phyloP scores from a whole-genome alignment of 2,888 invertebrate genomes.

The Sinodicranocentrus sp. region DNA sequence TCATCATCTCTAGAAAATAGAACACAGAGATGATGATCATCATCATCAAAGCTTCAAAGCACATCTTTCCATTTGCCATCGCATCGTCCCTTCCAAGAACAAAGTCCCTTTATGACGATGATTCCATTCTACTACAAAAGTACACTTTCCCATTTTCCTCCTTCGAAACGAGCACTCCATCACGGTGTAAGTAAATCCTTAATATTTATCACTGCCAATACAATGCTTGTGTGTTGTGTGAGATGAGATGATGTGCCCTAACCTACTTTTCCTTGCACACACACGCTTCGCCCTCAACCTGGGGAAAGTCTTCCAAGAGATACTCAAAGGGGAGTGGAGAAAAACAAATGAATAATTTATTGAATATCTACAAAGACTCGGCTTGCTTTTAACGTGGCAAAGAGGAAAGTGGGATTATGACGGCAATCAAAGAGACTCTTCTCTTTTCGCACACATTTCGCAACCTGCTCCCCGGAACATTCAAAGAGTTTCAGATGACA shows the following conservation, averaged over 20 bases:
- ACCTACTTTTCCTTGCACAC: too few relatives aligned
- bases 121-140: too few relatives aligned
- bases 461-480: not conserved
- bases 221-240: too few relatives aligned
- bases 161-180: too few relatives aligned
- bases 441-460: not conserved
- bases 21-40: not conserved
- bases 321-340: not conserved
- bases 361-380: not conserved
- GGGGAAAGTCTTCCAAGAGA: not conserved
- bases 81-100: too few relatives aligned
- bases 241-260: too few relatives aligned
- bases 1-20: constrained; percentile 3
- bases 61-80: too few relatives aligned
- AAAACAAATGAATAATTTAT: constrained; percentile 10
- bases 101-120: too few relatives aligned
- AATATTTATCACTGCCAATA: too few relatives aligned
- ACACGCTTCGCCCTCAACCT: too few relatives aligned
- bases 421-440: constrained; percentile 2
- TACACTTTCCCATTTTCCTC: too few relatives aligned
- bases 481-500: not conserved
- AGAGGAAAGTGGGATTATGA: constrained; percentile 4
- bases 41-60: not conserved
- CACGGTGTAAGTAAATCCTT: too few relatives aligned
- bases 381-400: not conserved